phyloP scores from a whole-genome alignment of 2,888 invertebrate species.

The Drosophila bunnanda region DNA sequence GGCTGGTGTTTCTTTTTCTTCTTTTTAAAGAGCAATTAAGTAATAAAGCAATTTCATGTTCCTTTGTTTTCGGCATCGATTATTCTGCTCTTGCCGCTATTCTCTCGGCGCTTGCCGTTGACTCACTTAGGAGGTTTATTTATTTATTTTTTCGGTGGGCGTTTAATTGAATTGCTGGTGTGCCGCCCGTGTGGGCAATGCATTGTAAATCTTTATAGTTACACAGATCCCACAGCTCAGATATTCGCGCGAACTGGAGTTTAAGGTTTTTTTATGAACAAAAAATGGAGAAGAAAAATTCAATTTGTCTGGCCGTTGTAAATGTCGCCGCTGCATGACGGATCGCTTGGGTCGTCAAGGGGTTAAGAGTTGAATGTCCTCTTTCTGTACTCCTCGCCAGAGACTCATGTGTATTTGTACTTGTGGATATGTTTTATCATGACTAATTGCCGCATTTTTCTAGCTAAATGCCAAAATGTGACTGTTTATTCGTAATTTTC shows the following conservation, averaged over 20 bases:
- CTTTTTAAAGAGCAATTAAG: constrained; percentile 79
- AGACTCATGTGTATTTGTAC: constrained; percentile 2
- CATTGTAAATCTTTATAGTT: constrained; percentile 65
- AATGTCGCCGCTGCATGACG: constrained; percentile 72
- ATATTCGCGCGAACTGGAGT: constrained; percentile 55
- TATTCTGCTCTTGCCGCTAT: constrained; percentile 42
- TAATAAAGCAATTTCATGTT: constrained; percentile 81
- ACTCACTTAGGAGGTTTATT: constrained; percentile 68
- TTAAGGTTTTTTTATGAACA: constrained; percentile 5
- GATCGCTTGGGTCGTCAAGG: constrained; percentile 70
- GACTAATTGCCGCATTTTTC: constrained; percentile 73
- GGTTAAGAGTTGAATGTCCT: constrained; percentile 71
- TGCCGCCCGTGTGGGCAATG: constrained; percentile 65
- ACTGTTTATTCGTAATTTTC: constrained; percentile 62
- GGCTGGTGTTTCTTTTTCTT: constrained; percentile 64
- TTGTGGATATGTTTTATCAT: constrained; percentile 52
- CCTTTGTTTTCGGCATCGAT: constrained; percentile 76
- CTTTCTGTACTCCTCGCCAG: constrained; percentile 6
- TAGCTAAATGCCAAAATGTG: constrained; percentile 71
- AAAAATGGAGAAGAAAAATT: constrained; percentile 30
- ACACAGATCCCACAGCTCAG: constrained; percentile 57
- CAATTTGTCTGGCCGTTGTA: constrained; percentile 72
- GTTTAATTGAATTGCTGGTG: constrained; percentile 79
- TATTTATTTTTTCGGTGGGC: constrained; percentile 61
- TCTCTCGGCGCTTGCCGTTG: constrained; percentile 38